Conservation (phyloP, 2,888 invertebrate species). For the Nowickia ferox region DNA sequence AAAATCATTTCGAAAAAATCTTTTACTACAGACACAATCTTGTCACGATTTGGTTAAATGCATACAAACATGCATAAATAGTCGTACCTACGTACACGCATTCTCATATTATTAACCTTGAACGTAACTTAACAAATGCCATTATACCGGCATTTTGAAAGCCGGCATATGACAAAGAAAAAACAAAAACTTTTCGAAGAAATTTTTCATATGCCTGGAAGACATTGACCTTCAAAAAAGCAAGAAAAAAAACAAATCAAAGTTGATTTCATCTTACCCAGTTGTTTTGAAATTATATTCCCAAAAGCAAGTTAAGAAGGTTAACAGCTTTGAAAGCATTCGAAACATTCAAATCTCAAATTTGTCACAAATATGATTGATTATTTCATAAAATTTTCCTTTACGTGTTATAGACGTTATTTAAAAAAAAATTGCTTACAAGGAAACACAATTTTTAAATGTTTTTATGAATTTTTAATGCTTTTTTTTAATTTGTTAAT, state of each 20-base stretch:
- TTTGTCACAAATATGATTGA: not conserved
- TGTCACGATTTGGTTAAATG: too few species aligned
- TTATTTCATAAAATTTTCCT: not conserved
- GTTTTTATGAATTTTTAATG: too few species aligned
- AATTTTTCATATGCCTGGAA: not conserved
- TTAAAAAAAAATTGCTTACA: not conserved
- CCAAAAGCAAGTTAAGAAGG: not conserved
- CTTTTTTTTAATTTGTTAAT: not conserved
- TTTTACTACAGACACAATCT: too few species aligned
- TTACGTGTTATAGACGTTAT: not conserved
- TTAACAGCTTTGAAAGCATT: not conserved
- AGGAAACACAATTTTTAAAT: not conserved
- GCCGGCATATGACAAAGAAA: too few species aligned
- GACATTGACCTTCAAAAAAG: not conserved
- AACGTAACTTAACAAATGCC: too few species aligned
- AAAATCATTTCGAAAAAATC: too few species aligned
- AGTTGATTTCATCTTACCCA: not conserved
- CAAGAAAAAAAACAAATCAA: too few species aligned
- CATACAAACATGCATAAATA: too few species aligned
- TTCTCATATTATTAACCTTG: too few species aligned
- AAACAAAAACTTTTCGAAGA: too few species aligned
- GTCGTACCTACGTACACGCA: too few species aligned
- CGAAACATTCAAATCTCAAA: not conserved
- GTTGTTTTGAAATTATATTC: not conserved
- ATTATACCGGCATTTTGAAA: too few species aligned